These are phyloP conservation scores for Forbesichthys papilliferus DNA, from an alignment of 2,113 vertebrate species.

Conservation along the genomic window DNA sequence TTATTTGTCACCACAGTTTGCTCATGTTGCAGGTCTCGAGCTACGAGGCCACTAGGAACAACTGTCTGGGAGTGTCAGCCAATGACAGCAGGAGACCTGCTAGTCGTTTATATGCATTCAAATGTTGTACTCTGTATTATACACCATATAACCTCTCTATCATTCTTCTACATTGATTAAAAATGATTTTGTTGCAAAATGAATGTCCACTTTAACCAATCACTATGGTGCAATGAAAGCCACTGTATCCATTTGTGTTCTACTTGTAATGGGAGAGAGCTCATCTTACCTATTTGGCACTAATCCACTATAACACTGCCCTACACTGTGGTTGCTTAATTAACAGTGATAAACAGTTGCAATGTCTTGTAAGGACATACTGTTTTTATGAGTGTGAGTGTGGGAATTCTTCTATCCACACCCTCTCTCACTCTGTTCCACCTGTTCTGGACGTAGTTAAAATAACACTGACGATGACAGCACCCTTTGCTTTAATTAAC, in stretches of 20 bases:
- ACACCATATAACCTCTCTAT: not conserved
- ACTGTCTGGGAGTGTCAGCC: conserved; percentile 18
- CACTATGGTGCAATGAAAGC: conserved; percentile 47
- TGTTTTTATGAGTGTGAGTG: conserved; percentile 30
- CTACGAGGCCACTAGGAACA: conserved; percentile 21
- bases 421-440: conserved; percentile 49
- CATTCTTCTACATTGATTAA: not conserved
- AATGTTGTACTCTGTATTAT: conserved; percentile 8
- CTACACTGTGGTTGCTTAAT: conserved; percentile 38
- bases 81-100: conserved; percentile 68
- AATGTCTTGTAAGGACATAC: conserved; percentile 47
- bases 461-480: conserved; percentile 58
- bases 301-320: conserved; percentile 27
- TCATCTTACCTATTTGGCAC: conserved; percentile 44
- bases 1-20: conserved; percentile 87
- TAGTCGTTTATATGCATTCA: conserved; percentile 11
- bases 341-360: conserved; percentile 49
- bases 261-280: conserved; percentile 58
- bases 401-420: conserved; percentile 55
- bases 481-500: conserved; percentile 73
- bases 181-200: conserved; percentile 1
- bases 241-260: conserved; percentile 43
- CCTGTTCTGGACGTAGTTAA: conserved; percentile 60
- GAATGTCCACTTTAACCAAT: not conserved
- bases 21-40: conserved; percentile 69